Conservation (phyloP, 2,888 invertebrate species). For the Ligdia adustata region DNA sequence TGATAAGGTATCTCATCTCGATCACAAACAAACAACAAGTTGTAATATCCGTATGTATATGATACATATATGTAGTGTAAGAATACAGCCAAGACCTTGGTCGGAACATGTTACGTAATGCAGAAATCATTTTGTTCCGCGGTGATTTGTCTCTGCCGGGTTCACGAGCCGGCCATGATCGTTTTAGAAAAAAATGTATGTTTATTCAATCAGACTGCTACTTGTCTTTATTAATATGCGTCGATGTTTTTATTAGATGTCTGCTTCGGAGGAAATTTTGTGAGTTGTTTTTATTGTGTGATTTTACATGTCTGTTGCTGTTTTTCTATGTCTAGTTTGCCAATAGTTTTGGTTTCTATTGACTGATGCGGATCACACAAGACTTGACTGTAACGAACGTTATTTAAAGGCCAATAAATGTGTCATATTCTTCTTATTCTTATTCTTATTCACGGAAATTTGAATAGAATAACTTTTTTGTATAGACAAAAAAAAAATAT, state of each 20-base stretch:
- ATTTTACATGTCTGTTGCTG: background rate
- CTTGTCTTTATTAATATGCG: slow-evolving; percentile 14
- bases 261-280: slow-evolving; percentile 7
- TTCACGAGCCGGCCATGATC: slow-evolving; percentile 69
- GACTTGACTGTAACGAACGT: too few species aligned
- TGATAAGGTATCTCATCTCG: too few species aligned
- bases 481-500: too few species aligned
- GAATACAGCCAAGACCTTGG: slow-evolving; percentile 48
- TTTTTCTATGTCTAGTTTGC: background rate
- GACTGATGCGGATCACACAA: too few species aligned
- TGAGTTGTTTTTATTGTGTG: slow-evolving; percentile 1
- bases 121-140: slow-evolving; percentile 62
- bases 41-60: slow-evolving; percentile 4
- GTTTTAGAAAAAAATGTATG: slow-evolving; percentile 52
- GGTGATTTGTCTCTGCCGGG: slow-evolving; percentile 59
- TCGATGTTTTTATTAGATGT: slow-evolving; percentile 8
- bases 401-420: too few species aligned
- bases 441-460: too few species aligned
- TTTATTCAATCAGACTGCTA: slow-evolving; percentile 35
- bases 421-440: too few species aligned
- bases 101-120: slow-evolving; percentile 54
- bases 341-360: background rate
- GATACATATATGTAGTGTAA: slow-evolving; percentile 3
- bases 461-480: too few species aligned
- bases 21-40: background rate